Percentiles rank a stretch among this genome's conserved stretches.
phyloP scores from a whole-genome alignment of 64 coral and sea anemone species.

The Montipora sp. region DNA sequence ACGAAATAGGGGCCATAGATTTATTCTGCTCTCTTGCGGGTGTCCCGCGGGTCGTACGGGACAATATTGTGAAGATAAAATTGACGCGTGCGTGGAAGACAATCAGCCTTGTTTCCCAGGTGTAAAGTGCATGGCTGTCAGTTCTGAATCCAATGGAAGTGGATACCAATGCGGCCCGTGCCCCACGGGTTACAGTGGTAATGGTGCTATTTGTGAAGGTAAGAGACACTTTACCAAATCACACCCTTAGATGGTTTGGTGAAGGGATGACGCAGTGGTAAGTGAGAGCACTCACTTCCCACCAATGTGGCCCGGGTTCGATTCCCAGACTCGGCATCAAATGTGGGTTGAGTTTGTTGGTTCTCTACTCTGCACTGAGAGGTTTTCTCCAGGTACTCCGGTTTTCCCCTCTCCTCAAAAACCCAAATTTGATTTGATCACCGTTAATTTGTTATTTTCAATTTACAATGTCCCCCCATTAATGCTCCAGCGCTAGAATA shows the following conservation, averaged over 20 bases:
- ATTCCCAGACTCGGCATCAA: no score
- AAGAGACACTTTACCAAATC: not conserved
- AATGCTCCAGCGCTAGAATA: no score
- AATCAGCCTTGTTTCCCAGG: conserved; percentile 51
- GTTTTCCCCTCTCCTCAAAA: no score
- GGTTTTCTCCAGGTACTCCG: no score
- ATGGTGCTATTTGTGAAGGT: conserved; percentile 41
- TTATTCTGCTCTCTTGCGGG: conserved; percentile 29
- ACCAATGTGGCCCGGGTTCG: no score
- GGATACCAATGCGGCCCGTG: conserved; percentile 36
- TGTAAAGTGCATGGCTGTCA: conserved; percentile 18
- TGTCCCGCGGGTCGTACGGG: conserved; percentile 63
- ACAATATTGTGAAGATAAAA: conserved; percentile 34
- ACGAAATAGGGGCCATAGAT: conserved; percentile 12
- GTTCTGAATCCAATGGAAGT: not conserved
- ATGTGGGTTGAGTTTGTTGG: no score
- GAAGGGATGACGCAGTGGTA: no score
- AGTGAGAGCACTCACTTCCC: no score
- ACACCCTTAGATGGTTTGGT: not conserved
- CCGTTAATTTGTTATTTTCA: no score
- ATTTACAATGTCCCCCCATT: no score
- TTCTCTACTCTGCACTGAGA: no score
- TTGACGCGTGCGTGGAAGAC: conserved; percentile 49
- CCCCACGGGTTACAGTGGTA: conserved; percentile 34
- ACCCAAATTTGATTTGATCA: no score